Base-by-base conservation (phyloP, 53 echinoderm and acorn worm species). In the Antedon mediterranea region DNA sequence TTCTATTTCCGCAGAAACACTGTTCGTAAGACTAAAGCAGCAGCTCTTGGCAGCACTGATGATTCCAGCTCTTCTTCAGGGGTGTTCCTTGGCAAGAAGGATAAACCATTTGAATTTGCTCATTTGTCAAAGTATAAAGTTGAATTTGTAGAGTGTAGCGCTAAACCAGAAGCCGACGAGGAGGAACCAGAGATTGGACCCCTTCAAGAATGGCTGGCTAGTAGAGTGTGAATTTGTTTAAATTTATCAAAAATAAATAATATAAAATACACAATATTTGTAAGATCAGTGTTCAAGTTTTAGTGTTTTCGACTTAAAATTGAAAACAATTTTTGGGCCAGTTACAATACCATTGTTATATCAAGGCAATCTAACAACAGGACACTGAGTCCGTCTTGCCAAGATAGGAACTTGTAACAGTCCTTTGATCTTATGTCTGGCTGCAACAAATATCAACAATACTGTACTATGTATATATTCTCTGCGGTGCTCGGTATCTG, bases 21-120 rank as follows among this genome's bases (percentile, higher is more conserved):
- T 27, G 42, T 94, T 29, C 79, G 95, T 6, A 87, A 91, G 23
- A 92, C 89, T 0, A 80, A 87, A 42, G 81, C 95, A 2, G 95
- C 95, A 0, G 75, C 86, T 3, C 84, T 94, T 0, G 84, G 85
- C 43, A 81, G 89, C 29, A 94, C 95, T 0, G 95, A 94, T 34
- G 85, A 87, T 29, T 87, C 89, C 0, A 72, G 83, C 8, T 78
- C 85, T 4, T 71, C 80, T 26, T 81, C 80, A 0, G 75, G 77
- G 57, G 76, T 71, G 13, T 92, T 85, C 78, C 84, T 94, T 4
- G 95, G 95, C n/a, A 83, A 87, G 72, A 76, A 79, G 75, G 89
- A 85, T 7, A 94, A 94, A 75, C 89, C 87, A 42, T 94, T 94
- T 89, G 83, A 89, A 71, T 94, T 94, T 70, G 72, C 91, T 30